Conservation (phyloP, 2,888 invertebrate species). For the Papilio demoleus region DNA sequence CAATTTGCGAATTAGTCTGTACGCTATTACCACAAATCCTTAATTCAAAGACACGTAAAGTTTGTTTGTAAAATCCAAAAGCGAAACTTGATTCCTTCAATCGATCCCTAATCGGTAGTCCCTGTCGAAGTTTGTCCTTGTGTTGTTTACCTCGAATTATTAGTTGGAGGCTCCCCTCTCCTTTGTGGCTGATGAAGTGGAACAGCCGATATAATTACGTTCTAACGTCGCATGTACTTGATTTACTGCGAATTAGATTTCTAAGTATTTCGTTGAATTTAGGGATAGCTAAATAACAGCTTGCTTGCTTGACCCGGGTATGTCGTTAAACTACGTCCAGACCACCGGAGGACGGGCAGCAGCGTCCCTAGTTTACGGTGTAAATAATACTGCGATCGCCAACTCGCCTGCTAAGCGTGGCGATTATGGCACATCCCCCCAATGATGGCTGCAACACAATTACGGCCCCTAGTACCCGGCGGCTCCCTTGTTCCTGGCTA, state of each 20-base stretch:
- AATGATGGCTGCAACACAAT: too few relatives aligned
- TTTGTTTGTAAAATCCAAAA: slow-evolving; percentile 16
- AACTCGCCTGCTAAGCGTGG: too few relatives aligned
- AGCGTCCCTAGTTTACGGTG: too few relatives aligned
- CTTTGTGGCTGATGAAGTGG: background rate
- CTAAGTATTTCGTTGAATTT: background rate
- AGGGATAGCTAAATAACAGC: too few relatives aligned
- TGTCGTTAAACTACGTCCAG: too few relatives aligned
- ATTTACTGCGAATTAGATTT: slow-evolving; percentile 3
- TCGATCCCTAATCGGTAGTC: slow-evolving; percentile 12
- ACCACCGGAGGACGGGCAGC: too few relatives aligned
- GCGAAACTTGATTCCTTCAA: slow-evolving; percentile 16
- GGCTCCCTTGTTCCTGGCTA: too few relatives aligned
- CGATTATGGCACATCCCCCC: too few relatives aligned
- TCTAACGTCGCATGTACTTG: background rate
- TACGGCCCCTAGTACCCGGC: too few relatives aligned
- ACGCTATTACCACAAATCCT: background rate
- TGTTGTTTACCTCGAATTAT: slow-evolving; percentile 13
- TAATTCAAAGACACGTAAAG: slow-evolving; percentile 9
- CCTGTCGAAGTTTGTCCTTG: slow-evolving; percentile 12
- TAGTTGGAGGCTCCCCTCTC: background rate
- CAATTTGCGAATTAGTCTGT: background rate
- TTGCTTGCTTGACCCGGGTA: too few relatives aligned
- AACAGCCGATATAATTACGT: slow-evolving; percentile 4
- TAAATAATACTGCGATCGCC: too few relatives aligned